Base-by-base conservation (phyloP, 1,140 invertebrate species). In the Helicoverpa zea region DNA sequence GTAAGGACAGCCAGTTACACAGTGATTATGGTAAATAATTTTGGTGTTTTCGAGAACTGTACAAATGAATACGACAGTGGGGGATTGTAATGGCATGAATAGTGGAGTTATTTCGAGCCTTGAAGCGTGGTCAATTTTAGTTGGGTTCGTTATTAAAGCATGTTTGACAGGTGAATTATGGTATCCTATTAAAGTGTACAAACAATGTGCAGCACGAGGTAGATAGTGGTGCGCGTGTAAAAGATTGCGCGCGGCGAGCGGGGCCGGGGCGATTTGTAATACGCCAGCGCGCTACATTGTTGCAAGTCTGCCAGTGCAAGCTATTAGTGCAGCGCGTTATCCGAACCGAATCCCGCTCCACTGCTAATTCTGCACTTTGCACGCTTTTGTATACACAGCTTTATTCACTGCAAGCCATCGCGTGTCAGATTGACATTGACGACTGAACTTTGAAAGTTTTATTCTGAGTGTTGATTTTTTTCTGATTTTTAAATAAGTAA, bases 161-260 rank as follows among this genome's bases (percentile, higher is more conserved):
- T 77, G 75, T 77, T 77, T 77, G 75, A 77, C 75, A 77, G 61
- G 59, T 64, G 61, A 77, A 77, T 77, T 77, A 77, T 77, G 75
- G 75, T 77, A 66, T 64, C 59, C 75, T 54, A 77, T 66, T 77
- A 77, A 77, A 77, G 75, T 77, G 59, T 77, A 66, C 56, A 77
- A 64, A 77, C 75, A 77, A 77, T 77, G 75, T 66, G 59, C 59
- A 49, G 75, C 49, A 49, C 51, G 51, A 77, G 74, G 75, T 77
- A 77, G 75, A 77, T 77, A 77, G 49, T 49, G 16, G 75, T 35
- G 13, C 30, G 61, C 75, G 61, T 77, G 59, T 77, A 77, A 77
- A 72, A 77, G 75, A 64, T 64, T 77, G 61, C 70, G 68, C 68
- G 68, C 49, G 68, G 13, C 49, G 68, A 72, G 68, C 68, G 68